These are phyloP conservation scores for Gymnothorax javanicus DNA, from an alignment of 2,797 vertebrate species.

Conservation along the genomic window DNA sequence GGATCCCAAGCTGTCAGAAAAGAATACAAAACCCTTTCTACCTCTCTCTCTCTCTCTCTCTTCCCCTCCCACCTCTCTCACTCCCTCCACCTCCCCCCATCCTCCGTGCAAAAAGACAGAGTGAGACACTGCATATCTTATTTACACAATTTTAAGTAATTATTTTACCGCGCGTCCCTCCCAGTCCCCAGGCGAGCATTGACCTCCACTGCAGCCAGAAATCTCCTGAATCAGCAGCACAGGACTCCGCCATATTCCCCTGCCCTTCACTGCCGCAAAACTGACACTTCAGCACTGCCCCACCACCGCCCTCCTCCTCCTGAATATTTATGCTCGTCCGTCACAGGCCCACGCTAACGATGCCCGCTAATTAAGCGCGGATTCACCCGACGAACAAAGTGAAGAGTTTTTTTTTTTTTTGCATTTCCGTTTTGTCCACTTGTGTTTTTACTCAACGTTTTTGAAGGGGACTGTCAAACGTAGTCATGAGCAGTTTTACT, in stretches of 20 bases:
- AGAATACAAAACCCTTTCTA: slow-evolving; percentile 30
- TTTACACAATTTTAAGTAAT: slow-evolving; percentile 77
- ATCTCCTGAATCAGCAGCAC: slow-evolving; percentile 69
- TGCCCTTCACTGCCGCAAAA: slow-evolving; percentile 50
- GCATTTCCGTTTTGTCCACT: slow-evolving; percentile 31
- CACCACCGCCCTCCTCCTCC: slow-evolving; percentile 63
- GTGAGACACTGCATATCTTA: slow-evolving; percentile 68
- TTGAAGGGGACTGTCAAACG: slow-evolving; percentile 23
- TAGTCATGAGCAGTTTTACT: slow-evolving; percentile 28
- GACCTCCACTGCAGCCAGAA: slow-evolving; percentile 69
- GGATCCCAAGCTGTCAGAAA: slow-evolving; percentile 65
- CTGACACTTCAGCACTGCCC: slow-evolving; percentile 60
- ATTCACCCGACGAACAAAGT: slow-evolving; percentile 57
- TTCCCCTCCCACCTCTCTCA: neutral
- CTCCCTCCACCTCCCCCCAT: neutral
- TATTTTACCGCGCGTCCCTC: slow-evolving; percentile 73
- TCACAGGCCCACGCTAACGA: slow-evolving; percentile 63
- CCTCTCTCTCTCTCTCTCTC: neutral
- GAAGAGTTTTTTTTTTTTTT: slow-evolving; percentile 45
- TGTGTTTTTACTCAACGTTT: neutral
- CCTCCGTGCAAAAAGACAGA: slow-evolving; percentile 39
- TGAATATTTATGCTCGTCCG: slow-evolving; percentile 57
- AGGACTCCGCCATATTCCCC: slow-evolving; percentile 61
- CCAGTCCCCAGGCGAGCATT: slow-evolving; percentile 69
- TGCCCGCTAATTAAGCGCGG: slow-evolving; percentile 65